Percentiles rank a stretch among this genome's conserved stretches.
These are phyloP conservation scores for Nyctibius bracteatus DNA, from an alignment of 2,113 vertebrate genomes.

Conservation along the genomic window DNA sequence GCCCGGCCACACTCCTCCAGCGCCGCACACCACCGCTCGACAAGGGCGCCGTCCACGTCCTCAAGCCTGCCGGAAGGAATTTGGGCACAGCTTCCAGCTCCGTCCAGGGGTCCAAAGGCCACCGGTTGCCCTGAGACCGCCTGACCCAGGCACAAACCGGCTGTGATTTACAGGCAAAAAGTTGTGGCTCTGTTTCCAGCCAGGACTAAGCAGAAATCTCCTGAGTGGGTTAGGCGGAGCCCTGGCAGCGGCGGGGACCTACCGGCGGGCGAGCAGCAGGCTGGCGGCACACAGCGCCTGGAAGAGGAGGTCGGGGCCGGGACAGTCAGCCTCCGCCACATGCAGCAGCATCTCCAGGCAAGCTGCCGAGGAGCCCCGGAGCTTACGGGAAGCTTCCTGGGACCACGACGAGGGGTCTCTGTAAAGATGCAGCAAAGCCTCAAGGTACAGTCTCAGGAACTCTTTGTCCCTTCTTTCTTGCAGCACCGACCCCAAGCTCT, in stretches of 20 bases:
- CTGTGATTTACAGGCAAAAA: neutral
- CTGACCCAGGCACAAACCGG: neutral
- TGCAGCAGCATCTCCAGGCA: conserved; percentile 76
- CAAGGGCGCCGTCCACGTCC: neutral
- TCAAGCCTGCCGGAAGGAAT: neutral
- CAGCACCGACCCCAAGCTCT: conserved; percentile 69
- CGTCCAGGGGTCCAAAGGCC: neutral
- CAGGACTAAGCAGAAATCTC: neutral
- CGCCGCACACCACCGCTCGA: conserved; percentile 70
- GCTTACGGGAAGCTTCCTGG: neutral
- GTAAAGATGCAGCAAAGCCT: conserved; percentile 72
- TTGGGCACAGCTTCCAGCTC: neutral
- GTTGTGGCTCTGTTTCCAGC: neutral
- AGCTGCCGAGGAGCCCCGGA: neutral
- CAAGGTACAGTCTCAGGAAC: conserved; percentile 76
- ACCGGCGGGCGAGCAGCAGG: conserved; percentile 70
- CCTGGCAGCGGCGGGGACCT: neutral
- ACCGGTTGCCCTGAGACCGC: fast-evolving
- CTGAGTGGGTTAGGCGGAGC: neutral
- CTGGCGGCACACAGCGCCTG: conserved; percentile 70
- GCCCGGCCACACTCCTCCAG: conserved; percentile 70
- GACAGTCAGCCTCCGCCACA: conserved; percentile 66
- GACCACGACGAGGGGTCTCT: neutral
- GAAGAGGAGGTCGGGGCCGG: conserved; percentile 76
- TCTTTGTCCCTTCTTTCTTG: conserved; percentile 59